These are phyloP conservation scores for Staurois parvus DNA, from an alignment of 2,797 vertebrate species.

Conservation along the genomic window DNA sequence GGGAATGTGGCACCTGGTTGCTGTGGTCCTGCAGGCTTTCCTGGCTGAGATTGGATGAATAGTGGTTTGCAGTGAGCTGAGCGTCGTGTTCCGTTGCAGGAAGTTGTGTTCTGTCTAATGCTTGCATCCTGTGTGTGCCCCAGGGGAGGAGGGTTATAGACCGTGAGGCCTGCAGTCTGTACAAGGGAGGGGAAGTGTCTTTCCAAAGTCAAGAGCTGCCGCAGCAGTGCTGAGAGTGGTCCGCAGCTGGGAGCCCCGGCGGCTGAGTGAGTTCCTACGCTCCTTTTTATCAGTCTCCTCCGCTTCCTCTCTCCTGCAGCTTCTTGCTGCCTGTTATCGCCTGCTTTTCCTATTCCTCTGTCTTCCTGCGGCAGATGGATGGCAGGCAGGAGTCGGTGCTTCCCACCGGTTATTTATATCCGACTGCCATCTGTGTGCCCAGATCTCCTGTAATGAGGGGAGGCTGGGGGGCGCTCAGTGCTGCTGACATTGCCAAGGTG, in stretches of 20 bases:
- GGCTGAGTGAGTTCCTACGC: background rate
- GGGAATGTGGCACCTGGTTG: background rate
- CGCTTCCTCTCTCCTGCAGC: slow-evolving; percentile 8
- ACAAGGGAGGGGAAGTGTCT: background rate
- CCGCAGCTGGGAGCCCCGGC: background rate
- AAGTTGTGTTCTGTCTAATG: slow-evolving; percentile 26
- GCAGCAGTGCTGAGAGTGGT: slow-evolving; percentile 8
- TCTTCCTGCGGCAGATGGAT: background rate
- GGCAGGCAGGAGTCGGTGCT: too few species aligned
- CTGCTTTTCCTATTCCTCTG: background rate
- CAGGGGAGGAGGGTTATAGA: slow-evolving; percentile 23
- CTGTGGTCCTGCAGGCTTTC: background rate
- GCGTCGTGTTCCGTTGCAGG: slow-evolving; percentile 7
- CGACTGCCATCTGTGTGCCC: slow-evolving; percentile 33
- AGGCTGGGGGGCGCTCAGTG: background rate
- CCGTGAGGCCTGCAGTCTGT: background rate
- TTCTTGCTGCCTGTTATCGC: background rate
- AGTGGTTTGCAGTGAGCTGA: background rate
- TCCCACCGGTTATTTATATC: slow-evolving; percentile 36
- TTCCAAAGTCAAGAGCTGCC: background rate
- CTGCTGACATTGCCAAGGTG: background rate
- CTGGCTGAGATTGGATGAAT: background rate
- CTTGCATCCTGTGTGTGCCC: slow-evolving; percentile 38
- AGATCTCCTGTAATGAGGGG: background rate
- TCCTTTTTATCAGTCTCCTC: background rate